A percentile compares a stretch with the other conserved stretches of the same genome.
Conservation (phyloP, 2,888 invertebrate species). For the Helleia helle region DNA sequence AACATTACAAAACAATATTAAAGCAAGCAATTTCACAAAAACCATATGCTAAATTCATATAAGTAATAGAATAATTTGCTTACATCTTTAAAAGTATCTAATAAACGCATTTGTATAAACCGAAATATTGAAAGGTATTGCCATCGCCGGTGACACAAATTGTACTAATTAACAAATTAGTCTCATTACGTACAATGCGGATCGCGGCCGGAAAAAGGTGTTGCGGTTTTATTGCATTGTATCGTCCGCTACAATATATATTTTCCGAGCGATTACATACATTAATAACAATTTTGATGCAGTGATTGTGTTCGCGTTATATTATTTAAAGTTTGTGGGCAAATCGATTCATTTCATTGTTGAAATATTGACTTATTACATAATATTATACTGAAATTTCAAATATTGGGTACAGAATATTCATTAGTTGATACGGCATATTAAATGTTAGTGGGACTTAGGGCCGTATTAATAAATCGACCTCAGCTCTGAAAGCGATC, state of each 20-base stretch:
- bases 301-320: constrained; percentile 4
- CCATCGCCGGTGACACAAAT: constrained; percentile 7
- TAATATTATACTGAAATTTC: neutral
- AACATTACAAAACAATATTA: too few relatives aligned
- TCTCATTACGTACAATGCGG: constrained; percentile 19
- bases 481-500: too few relatives aligned
- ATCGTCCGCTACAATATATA: constrained; percentile 5
- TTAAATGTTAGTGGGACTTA: too few relatives aligned
- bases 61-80: too few relatives aligned
- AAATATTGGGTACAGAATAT: too few relatives aligned
- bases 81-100: too few relatives aligned
- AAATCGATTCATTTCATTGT: constrained; percentile 6
- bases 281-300: constrained; percentile 7
- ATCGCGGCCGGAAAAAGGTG: constrained; percentile 14
- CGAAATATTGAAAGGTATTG: too few relatives aligned
- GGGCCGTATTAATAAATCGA: too few relatives aligned
- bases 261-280: constrained; percentile 10
- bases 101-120: too few relatives aligned
- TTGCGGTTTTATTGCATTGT: constrained; percentile 13
- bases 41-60: too few relatives aligned
- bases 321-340: constrained; percentile 7
- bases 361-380: constrained; percentile 8
- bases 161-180: constrained; percentile 23
- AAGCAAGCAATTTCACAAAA: too few relatives aligned
- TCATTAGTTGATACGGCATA: too few relatives aligned